Evolutionary conservation across 1,140 invertebrate species (phyloP).

Genomic region (Drosophila suzukii): DNA sequence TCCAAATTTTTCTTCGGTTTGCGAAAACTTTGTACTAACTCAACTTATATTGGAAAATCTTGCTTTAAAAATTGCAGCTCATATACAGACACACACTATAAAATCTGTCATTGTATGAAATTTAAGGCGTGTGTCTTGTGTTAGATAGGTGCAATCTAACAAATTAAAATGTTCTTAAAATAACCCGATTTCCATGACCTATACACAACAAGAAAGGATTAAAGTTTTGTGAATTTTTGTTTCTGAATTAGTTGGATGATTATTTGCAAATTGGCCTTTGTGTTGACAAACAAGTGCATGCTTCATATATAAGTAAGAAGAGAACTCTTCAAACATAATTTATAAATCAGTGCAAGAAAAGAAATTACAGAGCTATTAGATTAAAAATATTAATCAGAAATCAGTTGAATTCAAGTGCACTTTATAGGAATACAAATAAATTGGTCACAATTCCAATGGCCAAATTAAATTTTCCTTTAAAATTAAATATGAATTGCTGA

Average conservation of each 20-base stretch:
- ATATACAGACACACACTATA: constrained; percentile 1
- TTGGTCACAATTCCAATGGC: constrained; percentile 45
- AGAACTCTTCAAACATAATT: constrained; percentile 20
- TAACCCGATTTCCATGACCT: constrained; percentile 1
- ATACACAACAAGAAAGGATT: constrained; percentile 22
- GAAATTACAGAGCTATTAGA: constrained; percentile 31
- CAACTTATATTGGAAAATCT: not conserved
- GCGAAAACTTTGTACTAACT: no score
- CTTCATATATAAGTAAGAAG: constrained; percentile 54
- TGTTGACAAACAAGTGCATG: constrained; percentile 85
- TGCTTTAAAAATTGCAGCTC: constrained; percentile 26
- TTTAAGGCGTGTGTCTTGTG: constrained; percentile 7
- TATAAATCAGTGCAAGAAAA: constrained; percentile 64
- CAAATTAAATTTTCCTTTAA: constrained; percentile 44
- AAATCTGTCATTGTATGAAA: not conserved
- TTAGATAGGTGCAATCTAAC: not conserved
- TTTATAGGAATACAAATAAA: constrained; percentile 31
- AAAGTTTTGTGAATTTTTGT: constrained; percentile 74
- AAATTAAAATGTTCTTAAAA: not conserved
- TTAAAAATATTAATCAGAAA: constrained; percentile 71
- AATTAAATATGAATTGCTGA: constrained; percentile 53
- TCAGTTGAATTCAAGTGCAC: constrained; percentile 70
- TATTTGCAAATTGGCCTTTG: constrained; percentile 85
- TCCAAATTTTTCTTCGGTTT: no score
- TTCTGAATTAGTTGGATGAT: constrained; percentile 84